Conservation (phyloP, 2,888 invertebrate genomes). For the Drosophila incognita region DNA sequence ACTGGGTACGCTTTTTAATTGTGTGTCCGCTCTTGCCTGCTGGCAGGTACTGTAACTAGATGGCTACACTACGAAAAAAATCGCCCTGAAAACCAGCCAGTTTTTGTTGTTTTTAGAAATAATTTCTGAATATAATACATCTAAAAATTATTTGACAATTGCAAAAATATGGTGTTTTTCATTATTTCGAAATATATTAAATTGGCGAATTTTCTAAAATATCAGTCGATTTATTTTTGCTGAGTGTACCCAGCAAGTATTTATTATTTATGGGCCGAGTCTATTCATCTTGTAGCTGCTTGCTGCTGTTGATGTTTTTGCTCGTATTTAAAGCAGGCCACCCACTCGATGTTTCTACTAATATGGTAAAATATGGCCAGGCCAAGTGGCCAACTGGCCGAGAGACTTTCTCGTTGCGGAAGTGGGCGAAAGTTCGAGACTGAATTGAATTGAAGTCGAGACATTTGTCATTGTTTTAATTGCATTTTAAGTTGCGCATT, state of each 20-base stretch:
- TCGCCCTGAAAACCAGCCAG: neutral
- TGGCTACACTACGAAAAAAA: neutral
- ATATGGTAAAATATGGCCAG: conserved; percentile 59
- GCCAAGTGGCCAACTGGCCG: conserved; percentile 36
- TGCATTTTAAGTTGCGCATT: conserved; percentile 43
- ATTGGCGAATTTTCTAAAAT: neutral
- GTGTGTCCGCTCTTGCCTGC: conserved; percentile 22
- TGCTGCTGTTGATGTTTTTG: neutral
- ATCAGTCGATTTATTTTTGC: neutral
- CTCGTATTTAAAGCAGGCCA: conserved; percentile 48
- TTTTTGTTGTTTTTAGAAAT: neutral
- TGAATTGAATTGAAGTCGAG: neutral
- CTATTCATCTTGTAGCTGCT: conserved; percentile 51
- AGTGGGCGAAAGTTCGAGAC: conserved; percentile 63
- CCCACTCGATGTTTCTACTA: conserved; percentile 48
- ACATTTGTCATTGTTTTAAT: conserved; percentile 59
- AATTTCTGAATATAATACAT: too few relatives aligned
- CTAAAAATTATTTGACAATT: too few relatives aligned
- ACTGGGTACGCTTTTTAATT: conserved; percentile 43
- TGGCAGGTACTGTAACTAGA: conserved; percentile 16
- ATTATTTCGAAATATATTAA: too few relatives aligned
- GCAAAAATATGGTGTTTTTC: too few relatives aligned
- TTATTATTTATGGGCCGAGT: conserved; percentile 57
- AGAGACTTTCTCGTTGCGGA: conserved; percentile 42
- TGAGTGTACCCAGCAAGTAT: neutral